These are phyloP conservation scores for Scyliorhinus canicula DNA, from an alignment of 2,797 vertebrate genomes.

Conservation along the genomic window DNA sequence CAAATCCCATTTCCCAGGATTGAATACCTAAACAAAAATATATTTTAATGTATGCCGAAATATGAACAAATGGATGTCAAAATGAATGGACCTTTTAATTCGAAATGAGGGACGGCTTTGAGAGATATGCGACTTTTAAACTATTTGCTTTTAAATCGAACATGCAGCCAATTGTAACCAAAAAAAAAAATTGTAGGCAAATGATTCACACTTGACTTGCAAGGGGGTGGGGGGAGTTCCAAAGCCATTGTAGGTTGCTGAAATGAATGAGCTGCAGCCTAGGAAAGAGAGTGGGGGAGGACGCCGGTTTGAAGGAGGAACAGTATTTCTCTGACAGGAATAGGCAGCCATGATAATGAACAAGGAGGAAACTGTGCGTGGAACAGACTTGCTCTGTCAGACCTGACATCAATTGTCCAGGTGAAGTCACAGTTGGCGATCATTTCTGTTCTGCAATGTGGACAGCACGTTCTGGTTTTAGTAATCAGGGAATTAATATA, in stretches of 20 bases:
- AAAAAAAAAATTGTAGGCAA: background rate
- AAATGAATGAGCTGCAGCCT: background rate
- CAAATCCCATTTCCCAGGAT: background rate
- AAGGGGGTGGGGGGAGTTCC: background rate
- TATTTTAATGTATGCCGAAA: background rate
- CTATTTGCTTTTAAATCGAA: background rate
- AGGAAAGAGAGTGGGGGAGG: background rate
- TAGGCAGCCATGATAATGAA: background rate
- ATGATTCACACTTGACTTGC: background rate
- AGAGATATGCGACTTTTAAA: background rate
- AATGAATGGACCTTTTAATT: background rate
- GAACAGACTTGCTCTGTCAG: background rate
- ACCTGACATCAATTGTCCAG: background rate
- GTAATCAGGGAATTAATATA: background rate
- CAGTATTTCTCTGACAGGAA: background rate
- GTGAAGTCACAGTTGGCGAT: background rate
- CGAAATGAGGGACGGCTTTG: background rate
- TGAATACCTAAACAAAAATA: background rate
- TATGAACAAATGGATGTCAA: background rate
- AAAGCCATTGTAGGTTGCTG: background rate
- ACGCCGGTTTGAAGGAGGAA: background rate
- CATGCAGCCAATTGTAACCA: background rate
- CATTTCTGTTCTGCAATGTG: background rate
- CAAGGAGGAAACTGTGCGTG: background rate
- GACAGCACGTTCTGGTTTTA: background rate